Base-by-base conservation (phyloP, 1,140 invertebrate genomes). In the Nasonia giraulti region DNA sequence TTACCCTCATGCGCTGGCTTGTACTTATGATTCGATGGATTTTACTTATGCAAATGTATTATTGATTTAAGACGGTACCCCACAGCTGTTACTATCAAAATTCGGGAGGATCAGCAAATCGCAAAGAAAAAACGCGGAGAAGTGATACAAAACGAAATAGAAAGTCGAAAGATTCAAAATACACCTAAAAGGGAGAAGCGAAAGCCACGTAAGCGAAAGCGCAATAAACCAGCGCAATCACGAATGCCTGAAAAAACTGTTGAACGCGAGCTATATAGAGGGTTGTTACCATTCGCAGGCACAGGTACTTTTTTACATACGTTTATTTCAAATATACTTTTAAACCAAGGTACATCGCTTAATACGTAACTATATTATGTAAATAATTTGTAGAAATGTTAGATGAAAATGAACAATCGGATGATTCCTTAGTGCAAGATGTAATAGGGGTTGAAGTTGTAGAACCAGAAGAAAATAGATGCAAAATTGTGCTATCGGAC, bases 71-170 rank as follows among this genome's bases (percentile, higher is more conserved):
- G 91, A 40, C 95, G 92, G 88, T 96, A 95, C 92, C 95, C 97
- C 7, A 97, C 95, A 12, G 95, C 94, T 87, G 91, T 92, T 62
- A 98, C 96, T 91, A 93, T 97, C n/a, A 94, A 95, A 85, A 94
- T 94, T 86, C 95, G 95, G 89, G 93, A 94, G 82, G 93, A 94
- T 47, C 93, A 95, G 87, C 90, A 94, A 66, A 93, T 95, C 77
- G 96, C 97, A 89, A 96, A 95, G 88, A 87, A 94, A 80, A 93
- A 95, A 87, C 94, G 96, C 80, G 96, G 96, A 37, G 96, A 96
- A 93, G 94, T 95, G 88, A 94, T 96, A 68, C 91, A 93, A 88
- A 73, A n/a, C 10, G 89, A 55, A 88, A 10, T 71, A 10, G 23
- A 27, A 71, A 89, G 85, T 89, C 92, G 89, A 89, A 89, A 85